Conservation (phyloP, 2,113 vertebrate genomes). For the Nymphicus hollandicus region DNA sequence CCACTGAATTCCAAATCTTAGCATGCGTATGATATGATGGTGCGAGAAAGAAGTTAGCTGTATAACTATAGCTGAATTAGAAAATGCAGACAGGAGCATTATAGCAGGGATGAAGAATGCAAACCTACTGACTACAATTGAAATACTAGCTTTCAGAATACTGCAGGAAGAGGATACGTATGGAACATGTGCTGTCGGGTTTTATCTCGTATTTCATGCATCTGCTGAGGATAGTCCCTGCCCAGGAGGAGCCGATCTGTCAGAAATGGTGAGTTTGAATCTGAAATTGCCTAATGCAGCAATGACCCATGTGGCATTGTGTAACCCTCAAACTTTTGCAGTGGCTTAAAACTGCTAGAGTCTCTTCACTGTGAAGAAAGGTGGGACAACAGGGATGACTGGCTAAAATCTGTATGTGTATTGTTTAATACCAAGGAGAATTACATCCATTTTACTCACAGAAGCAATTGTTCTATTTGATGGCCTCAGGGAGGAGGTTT, state of each 20-base stretch:
- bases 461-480: neutral
- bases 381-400: neutral
- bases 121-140: neutral
- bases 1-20: neutral
- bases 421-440: neutral
- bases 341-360: neutral
- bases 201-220: rapidly evolving
- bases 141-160: neutral
- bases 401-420: neutral
- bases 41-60: neutral
- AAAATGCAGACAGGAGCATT: neutral
- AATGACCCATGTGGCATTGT: neutral
- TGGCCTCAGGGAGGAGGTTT: neutral
- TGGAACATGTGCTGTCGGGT: neutral
- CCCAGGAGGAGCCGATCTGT: neutral
- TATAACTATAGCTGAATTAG: neutral
- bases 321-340: neutral
- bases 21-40: rapidly evolving
- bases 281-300: neutral
- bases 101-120: neutral
- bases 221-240: neutral
- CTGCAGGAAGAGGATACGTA: neutral
- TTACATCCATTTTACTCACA: neutral
- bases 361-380: neutral
- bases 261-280: neutral